Evolutionary conservation across 2,113 vertebrate genomes (phyloP).

Genomic region (Trogon melanurus): DNA sequence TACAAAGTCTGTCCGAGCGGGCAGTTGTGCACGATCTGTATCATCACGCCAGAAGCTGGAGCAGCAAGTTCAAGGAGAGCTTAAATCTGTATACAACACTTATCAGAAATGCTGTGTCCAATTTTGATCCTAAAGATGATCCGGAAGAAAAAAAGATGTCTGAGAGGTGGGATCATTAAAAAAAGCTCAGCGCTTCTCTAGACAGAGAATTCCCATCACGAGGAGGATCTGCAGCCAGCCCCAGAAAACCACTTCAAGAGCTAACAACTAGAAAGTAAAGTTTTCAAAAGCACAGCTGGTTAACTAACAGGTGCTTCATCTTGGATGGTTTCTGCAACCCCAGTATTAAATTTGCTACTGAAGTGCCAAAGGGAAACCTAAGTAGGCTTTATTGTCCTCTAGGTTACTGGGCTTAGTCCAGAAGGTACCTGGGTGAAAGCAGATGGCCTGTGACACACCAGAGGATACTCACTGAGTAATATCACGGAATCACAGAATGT

Average conservation of each 20-base stretch:
- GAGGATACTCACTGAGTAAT: fast-evolving
- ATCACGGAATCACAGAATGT: too few relatives aligned
- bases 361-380: neutral
- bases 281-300: neutral
- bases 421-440: neutral
- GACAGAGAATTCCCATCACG: neutral
- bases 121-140: neutral
- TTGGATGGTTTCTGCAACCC: neutral
- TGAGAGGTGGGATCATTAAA: neutral
- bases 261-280: neutral
- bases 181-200: neutral
- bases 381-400: neutral
- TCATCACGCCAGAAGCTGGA: neutral
- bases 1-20: neutral
- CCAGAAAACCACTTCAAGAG: neutral
- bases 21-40: neutral
- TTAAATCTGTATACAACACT: neutral
- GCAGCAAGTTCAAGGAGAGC: neutral
- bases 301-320: neutral
- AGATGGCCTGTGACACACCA: neutral
- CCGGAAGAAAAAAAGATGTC: neutral
- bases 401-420: neutral
- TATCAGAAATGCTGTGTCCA: neutral
- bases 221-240: neutral
- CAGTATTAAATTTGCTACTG: neutral